A percentile compares a stretch with the other conserved stretches of the same genome.
Conservation (phyloP, 2,113 vertebrate genomes). For the Lasiurus cinereus region DNA sequence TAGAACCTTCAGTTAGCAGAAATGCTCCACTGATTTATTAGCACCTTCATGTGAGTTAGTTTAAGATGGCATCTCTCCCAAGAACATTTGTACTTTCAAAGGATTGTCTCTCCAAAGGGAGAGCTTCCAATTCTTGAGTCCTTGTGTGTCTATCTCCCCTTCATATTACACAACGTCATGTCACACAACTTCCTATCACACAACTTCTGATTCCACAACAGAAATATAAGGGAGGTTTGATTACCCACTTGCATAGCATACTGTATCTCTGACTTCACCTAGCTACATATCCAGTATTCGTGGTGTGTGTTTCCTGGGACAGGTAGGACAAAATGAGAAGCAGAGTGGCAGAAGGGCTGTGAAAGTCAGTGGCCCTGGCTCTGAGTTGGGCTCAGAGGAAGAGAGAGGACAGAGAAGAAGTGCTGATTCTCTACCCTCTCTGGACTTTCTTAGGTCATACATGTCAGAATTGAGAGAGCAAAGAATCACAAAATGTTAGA, state of each 20-base stretch:
- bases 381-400: background rate
- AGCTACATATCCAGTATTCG: background rate
- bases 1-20: conserved; percentile 1
- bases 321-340: background rate
- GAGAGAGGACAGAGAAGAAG: background rate
- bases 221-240: background rate
- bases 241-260: background rate
- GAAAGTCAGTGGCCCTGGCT: background rate
- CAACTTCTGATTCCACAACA: background rate
- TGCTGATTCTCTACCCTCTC: background rate
- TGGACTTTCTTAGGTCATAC: background rate
- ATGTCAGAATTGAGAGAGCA: background rate
- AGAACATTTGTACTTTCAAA: conserved; percentile 36
- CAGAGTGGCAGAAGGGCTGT: fast-evolving
- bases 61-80: background rate
- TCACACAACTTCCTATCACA: background rate
- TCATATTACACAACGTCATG: background rate
- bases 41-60: background rate
- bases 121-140: background rate
- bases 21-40: conserved; percentile 28
- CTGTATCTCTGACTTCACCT: background rate
- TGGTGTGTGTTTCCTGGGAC: background rate
- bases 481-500: conserved; percentile 2
- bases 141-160: background rate
- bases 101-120: conserved; percentile 8